A percentile compares a stretch with the other conserved stretches of the same genome.
phyloP scores from a whole-genome alignment of 2,797 vertebrate genomes.

The Ctenopoma multispine region DNA sequence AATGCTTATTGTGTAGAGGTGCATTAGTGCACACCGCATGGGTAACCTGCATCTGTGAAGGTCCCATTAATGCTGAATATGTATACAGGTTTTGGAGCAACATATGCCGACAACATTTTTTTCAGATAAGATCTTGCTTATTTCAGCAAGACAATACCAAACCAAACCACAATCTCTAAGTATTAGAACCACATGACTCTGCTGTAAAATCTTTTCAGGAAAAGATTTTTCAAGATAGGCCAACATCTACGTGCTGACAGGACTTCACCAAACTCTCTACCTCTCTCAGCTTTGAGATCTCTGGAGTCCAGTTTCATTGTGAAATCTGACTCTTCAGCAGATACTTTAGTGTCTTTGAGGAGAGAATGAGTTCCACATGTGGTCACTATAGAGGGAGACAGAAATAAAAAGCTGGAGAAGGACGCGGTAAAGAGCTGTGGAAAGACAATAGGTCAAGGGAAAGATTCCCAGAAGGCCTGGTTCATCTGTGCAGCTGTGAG shows the following conservation, averaged over 20 bases:
- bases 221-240: not conserved
- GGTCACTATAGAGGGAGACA: conserved; percentile 22
- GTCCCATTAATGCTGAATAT: too few species aligned
- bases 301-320: conserved; percentile 19
- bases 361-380: conserved; percentile 63
- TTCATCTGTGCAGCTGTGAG: conserved; percentile 46
- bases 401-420: conserved; percentile 29
- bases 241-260: too few species aligned
- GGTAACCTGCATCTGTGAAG: too few species aligned
- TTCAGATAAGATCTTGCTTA: too few species aligned
- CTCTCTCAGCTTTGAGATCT: conserved; percentile 11
- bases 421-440: conserved; percentile 42
- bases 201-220: too few species aligned
- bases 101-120: too few species aligned
- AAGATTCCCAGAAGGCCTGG: conserved; percentile 51
- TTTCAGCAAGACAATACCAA: too few species aligned
- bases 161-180: too few species aligned
- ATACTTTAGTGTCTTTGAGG: conserved; percentile 45
- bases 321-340: conserved; percentile 55
- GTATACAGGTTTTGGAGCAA: too few species aligned
- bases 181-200: too few species aligned
- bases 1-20: too few species aligned
- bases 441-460: conserved; percentile 48
- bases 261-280: conserved; percentile 5
- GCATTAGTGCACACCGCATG: too few species aligned